Conservation (phyloP, 2,888 invertebrate species). For the Lamellibrachia columna region DNA sequence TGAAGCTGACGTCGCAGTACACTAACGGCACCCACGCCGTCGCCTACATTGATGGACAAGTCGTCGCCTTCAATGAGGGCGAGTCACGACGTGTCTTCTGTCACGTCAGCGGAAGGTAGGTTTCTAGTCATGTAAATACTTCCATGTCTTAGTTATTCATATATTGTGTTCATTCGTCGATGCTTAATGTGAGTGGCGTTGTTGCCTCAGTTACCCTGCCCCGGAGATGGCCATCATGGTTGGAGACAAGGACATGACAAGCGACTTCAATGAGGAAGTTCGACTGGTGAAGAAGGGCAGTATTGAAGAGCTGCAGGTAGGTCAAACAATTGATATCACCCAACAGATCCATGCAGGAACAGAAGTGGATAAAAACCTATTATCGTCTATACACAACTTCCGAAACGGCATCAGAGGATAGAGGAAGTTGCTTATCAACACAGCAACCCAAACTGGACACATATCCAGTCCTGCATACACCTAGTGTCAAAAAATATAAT, state of each 20-base stretch:
- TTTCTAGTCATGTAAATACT: background rate
- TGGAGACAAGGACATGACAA: conserved; percentile 37
- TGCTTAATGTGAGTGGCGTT: background rate
- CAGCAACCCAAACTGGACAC: no score
- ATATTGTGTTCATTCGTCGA: background rate
- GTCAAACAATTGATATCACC: background rate
- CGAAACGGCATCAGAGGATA: no score
- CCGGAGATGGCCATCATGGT: conserved; percentile 34
- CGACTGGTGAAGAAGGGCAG: conserved; percentile 17
- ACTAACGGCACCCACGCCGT: conserved; percentile 36
- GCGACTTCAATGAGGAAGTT: conserved; percentile 26
- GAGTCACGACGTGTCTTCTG: conserved; percentile 34
- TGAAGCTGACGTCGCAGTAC: conserved; percentile 29
- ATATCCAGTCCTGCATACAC: no score
- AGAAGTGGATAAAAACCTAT: no score
- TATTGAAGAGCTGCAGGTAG: background rate
- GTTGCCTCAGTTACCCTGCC: conserved; percentile 33
- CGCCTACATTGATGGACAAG: conserved; percentile 34
- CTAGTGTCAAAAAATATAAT: no score
- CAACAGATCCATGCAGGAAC: background rate
- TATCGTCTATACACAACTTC: no score
- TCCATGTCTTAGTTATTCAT: background rate
- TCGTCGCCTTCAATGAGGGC: conserved; percentile 35
- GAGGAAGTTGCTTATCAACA: no score
- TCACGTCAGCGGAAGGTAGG: conserved; percentile 33